Conservation (phyloP, 2,888 invertebrate genomes). For the Nemotelus pantherinus region DNA sequence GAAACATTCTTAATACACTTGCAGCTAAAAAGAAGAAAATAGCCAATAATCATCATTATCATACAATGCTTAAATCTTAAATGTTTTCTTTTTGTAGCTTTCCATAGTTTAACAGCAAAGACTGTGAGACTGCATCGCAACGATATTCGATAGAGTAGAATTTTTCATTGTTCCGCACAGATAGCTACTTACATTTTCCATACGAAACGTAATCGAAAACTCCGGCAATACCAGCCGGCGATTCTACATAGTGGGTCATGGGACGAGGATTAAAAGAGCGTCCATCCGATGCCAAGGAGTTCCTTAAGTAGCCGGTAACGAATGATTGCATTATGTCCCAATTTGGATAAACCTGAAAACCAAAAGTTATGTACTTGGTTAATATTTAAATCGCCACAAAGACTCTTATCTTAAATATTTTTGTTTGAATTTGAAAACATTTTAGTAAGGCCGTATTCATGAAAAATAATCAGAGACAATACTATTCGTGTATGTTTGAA, state of each 20-base stretch:
- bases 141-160: too few species aligned
- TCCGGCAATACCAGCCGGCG: constrained; percentile 83
- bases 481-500: too few species aligned
- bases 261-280: constrained; percentile 77
- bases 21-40: constrained; percentile 62
- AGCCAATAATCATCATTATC: neutral
- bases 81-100: too few species aligned
- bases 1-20: constrained; percentile 79
- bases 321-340: constrained; percentile 83
- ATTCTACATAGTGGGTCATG: constrained; percentile 81
- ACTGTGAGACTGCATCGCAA: too few species aligned
- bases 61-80: too few species aligned
- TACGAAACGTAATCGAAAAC: constrained; percentile 71
- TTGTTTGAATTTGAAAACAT: too few species aligned
- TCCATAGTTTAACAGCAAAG: too few species aligned
- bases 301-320: constrained; percentile 61
- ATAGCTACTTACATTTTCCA: constrained; percentile 30
- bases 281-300: constrained; percentile 77
- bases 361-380: neutral
- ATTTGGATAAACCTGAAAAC: constrained; percentile 59
- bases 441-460: too few species aligned
- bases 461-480: too few species aligned
- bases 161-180: too few species aligned
- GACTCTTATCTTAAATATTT: too few species aligned
- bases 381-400: neutral